Evolutionary conservation across 2,888 invertebrate species (phyloP).

Genomic region (Rhorus exstirpatorius): DNA sequence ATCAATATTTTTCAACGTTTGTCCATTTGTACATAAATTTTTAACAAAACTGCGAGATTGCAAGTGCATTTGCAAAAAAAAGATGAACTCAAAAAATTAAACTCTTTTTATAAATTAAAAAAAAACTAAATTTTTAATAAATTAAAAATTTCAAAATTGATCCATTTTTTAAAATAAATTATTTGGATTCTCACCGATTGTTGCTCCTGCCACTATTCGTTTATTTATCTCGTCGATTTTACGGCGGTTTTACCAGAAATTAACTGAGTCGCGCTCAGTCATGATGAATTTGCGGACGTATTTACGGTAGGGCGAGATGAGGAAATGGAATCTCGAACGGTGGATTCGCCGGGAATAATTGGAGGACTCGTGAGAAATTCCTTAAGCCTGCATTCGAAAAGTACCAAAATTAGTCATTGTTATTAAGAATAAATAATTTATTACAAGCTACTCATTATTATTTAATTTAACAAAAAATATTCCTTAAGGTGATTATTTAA

Average conservation of each 20-base stretch:
- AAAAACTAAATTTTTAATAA: neutral
- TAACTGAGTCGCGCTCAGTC: neutral
- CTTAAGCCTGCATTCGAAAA: neutral
- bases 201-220: neutral
- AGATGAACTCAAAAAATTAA: too few species aligned
- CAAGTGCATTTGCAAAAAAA: too few species aligned
- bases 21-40: too few species aligned
- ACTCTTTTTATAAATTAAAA: neutral
- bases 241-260: neutral
- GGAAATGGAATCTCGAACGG: neutral
- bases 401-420: neutral
- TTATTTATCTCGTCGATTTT: conserved; percentile 13
- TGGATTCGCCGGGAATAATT: neutral
- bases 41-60: too few species aligned
- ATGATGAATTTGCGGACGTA: too few species aligned
- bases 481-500: too few species aligned
- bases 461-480: neutral
- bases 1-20: too few species aligned
- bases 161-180: neutral
- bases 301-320: too few species aligned
- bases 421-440: neutral
- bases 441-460: neutral
- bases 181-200: neutral
- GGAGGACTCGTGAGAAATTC: neutral
- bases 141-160: too few species aligned